These are phyloP conservation scores for human DNA, from an alignment of 2,113 vertebrate genomes.

Conservation along the genomic window GRCh38 chr11:116602001-116602500, in stretches of 20 bases:
- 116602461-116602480: not conserved
- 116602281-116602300: slow-evolving; percentile 88
- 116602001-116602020: not conserved
- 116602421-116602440: not conserved
- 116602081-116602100: slow-evolving; percentile 80
- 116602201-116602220: slow-evolving; percentile 88
- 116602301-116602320: slow-evolving; percentile 75
- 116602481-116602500: not conserved
- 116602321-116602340: not conserved
- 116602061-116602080: slow-evolving; percentile 84
- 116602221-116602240: slow-evolving; percentile 89
- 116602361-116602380: not conserved
- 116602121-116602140: slow-evolving; percentile 90
- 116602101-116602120: slow-evolving; percentile 89
- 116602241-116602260: slow-evolving; percentile 90
- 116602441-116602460: not conserved
- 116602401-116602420: not conserved
- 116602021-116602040: slow-evolving; percentile 35
- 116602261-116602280: slow-evolving; percentile 86
- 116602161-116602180: slow-evolving; percentile 86
- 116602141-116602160: slow-evolving; percentile 81
- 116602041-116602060: slow-evolving; percentile 56
- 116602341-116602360: slow-evolving; percentile 45
- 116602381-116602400: not conserved
- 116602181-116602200: slow-evolving; percentile 87